Evolutionary conservation across 2,888 invertebrate species (phyloP).

Genomic region (Parapristionchus giblindavisi): DNA sequence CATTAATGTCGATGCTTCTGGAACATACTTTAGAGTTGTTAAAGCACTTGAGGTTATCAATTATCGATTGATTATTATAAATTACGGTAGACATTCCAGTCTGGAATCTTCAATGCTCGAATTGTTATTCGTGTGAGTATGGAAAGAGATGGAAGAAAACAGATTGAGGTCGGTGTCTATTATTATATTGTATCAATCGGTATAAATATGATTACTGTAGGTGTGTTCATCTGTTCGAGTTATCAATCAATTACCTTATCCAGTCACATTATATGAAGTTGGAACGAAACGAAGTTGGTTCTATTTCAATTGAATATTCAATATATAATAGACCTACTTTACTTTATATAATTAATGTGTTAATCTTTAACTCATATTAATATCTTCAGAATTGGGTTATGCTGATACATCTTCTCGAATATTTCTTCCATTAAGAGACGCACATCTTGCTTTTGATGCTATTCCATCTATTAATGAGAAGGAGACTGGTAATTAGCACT

Average conservation of each 20-base stretch:
- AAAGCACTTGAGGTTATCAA: slow-evolving; percentile 50
- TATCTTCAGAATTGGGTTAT: slow-evolving; percentile 37
- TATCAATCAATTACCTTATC: slow-evolving; percentile 51
- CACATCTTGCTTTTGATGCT: slow-evolving; percentile 39
- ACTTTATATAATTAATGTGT: background rate
- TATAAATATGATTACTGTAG: background rate
- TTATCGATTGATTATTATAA: background rate
- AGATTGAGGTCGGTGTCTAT: slow-evolving; percentile 71
- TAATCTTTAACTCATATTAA: background rate
- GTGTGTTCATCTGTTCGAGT: slow-evolving; percentile 37
- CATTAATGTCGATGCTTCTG: slow-evolving; percentile 93
- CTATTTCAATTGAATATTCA: background rate
- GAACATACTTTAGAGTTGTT: slow-evolving; percentile 81
- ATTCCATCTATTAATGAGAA: slow-evolving; percentile 37
- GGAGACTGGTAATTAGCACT: slow-evolving; percentile 19
- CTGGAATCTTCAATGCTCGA: slow-evolving; percentile 74
- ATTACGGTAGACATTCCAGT: slow-evolving; percentile 31
- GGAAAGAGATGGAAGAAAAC: slow-evolving; percentile 93
- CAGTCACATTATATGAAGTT: slow-evolving; percentile 49
- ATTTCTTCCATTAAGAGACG: slow-evolving; percentile 30
- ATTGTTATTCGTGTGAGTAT: slow-evolving; percentile 89
- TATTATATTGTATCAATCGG: too few relatives aligned
- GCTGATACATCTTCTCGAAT: slow-evolving; percentile 37
- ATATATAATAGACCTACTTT: background rate
- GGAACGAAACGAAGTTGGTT: slow-evolving; percentile 39